Evolutionary conservation across 1,140 invertebrate genomes (phyloP).

Genomic region (Microplitis demolitor): DNA sequence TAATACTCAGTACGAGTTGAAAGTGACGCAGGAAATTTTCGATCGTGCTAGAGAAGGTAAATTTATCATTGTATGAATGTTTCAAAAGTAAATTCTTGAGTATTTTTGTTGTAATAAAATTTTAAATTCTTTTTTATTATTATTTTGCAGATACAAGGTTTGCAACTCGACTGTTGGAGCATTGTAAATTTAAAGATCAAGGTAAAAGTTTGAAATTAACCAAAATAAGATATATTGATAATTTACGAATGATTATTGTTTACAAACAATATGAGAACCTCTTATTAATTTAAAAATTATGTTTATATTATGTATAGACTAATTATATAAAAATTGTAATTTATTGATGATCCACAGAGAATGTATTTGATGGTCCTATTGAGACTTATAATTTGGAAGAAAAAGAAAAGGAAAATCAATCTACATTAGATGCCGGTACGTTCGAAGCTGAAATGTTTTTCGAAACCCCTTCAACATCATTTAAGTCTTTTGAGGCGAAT

Average conservation of each 20-base stretch:
- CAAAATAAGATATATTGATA: not conserved
- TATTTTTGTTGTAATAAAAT: not conserved
- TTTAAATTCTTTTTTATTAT: not conserved
- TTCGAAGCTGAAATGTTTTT: too few species aligned
- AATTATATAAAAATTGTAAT: not conserved
- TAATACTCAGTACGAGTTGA: not conserved
- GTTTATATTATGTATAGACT: not conserved
- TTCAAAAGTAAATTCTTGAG: not conserved
- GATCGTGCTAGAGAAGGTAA: not conserved
- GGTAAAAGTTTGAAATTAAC: not conserved
- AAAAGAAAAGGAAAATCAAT: not conserved
- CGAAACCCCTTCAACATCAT: too few species aligned
- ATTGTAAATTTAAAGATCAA: not conserved
- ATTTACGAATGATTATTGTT: not conserved
- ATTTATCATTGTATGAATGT: not conserved
- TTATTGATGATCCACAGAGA: not conserved
- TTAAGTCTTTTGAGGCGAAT: too few species aligned
- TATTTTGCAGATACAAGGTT: not conserved
- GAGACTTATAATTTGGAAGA: too few species aligned
- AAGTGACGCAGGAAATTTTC: not conserved
- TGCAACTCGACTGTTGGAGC: not conserved
- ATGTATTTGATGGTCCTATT: not conserved
- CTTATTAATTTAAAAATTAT: not conserved
- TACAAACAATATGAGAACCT: not conserved
- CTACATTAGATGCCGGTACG: too few species aligned